Percentiles rank a stretch among this genome's conserved stretches.
Conservation (phyloP, 2,888 invertebrate genomes). For the Allophyes oxyacanthae region DNA sequence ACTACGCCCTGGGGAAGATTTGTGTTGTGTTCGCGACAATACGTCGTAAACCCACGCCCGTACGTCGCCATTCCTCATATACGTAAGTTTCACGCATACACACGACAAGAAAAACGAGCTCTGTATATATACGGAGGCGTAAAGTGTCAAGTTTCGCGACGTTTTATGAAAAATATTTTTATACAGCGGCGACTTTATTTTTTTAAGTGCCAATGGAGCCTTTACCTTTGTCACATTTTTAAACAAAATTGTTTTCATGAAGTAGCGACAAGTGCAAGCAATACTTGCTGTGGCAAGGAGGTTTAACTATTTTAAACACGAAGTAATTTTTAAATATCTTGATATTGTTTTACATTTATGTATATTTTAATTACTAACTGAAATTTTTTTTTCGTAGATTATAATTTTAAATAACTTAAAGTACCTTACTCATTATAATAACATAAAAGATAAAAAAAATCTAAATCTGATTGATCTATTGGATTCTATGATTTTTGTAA, state of each 20-base stretch:
- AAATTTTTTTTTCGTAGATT: too few species aligned
- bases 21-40: constrained; percentile 66
- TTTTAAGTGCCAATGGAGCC: constrained; percentile 47
- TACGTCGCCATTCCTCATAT: constrained; percentile 52
- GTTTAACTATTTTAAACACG: too few species aligned
- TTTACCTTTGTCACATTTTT: constrained; percentile 49
- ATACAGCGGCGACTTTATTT: constrained; percentile 51
- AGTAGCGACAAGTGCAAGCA: constrained; percentile 10
- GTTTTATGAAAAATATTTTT: constrained; percentile 58
- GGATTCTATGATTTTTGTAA: too few species aligned
- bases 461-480: too few species aligned
- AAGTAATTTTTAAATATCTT: too few species aligned
- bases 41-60: constrained; percentile 59
- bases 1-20: constrained; percentile 63
- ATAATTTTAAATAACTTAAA: too few species aligned
- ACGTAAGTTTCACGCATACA: constrained; percentile 46
- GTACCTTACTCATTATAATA: too few species aligned
- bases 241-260: constrained; percentile 39
- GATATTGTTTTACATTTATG: too few species aligned
- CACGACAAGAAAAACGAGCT: constrained; percentile 47
- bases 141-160: constrained; percentile 59
- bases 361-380: too few species aligned
- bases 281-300: neutral
- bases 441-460: too few species aligned
- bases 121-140: constrained; percentile 50